A percentile compares a stretch with the other conserved stretches of the same genome.
These are phyloP conservation scores for Procambarus virginalis DNA, from an alignment of 1,140 invertebrate genomes.

Conservation along the genomic window DNA sequence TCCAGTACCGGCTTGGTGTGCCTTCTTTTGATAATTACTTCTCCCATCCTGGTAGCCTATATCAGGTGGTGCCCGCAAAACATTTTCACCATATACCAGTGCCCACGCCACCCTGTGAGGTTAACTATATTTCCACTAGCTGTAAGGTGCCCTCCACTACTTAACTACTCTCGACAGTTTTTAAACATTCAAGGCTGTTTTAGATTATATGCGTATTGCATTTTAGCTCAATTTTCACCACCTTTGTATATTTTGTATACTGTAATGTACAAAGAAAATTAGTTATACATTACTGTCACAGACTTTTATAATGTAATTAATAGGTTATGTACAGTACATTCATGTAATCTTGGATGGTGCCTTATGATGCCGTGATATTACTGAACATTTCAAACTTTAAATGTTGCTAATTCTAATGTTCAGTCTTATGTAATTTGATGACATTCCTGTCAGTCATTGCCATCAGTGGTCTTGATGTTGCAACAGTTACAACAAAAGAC, in stretches of 20 bases:
- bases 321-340: not conserved
- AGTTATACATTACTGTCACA: not conserved
- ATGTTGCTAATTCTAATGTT: not conserved
- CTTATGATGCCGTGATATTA: not conserved
- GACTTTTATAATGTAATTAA: not conserved
- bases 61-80: not conserved
- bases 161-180: too few species aligned
- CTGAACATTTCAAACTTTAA: not conserved
- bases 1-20: too few species aligned
- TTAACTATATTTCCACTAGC: not conserved
- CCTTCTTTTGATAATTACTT: too few species aligned
- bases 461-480: not conserved
- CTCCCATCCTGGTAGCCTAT: not conserved
- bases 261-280: not conserved
- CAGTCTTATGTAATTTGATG: not conserved
- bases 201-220: too few species aligned
- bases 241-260: not conserved
- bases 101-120: not conserved
- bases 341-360: not conserved
- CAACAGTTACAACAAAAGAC: too few species aligned
- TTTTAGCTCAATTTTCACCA: too few species aligned
- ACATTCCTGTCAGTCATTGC: not conserved
- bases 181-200: too few species aligned
- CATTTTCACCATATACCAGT: not conserved
- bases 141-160: not conserved